Percentiles rank a stretch among this genome's conserved stretches.
These are phyloP conservation scores for Ditylenchus dipsaci DNA, from an alignment of 1,140 invertebrate species.

Conservation along the genomic window DNA sequence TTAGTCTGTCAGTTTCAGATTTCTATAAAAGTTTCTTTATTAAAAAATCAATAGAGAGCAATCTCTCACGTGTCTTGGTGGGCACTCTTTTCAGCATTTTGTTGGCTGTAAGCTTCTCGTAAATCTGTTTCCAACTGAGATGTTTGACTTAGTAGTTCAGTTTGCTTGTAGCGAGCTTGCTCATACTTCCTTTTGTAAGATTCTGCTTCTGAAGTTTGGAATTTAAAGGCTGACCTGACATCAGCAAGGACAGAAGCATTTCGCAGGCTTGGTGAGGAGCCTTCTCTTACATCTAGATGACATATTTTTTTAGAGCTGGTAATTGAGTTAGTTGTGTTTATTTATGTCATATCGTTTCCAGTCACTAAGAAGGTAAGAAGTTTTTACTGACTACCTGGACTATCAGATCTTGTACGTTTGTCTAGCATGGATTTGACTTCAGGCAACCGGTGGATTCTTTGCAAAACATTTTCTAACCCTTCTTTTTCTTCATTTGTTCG, in stretches of 20 bases:
- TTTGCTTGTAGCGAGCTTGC: background rate
- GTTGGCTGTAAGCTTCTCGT: background rate
- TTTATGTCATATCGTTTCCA: too few relatives aligned
- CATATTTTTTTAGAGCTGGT: too few relatives aligned
- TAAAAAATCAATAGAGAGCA: too few relatives aligned
- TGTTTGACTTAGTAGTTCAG: background rate
- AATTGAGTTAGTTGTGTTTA: too few relatives aligned
- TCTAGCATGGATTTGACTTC: background rate
- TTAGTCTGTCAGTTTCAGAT: background rate
- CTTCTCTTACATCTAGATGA: too few relatives aligned
- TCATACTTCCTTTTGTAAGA: background rate
- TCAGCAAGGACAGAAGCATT: too few relatives aligned
- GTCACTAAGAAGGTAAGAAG: too few relatives aligned
- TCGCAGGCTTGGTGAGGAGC: too few relatives aligned
- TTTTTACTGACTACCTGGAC: too few relatives aligned
- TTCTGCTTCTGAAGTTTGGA: background rate
- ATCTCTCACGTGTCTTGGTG: background rate
- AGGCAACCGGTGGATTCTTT: background rate
- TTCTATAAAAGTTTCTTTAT: background rate
- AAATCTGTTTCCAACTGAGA: background rate
- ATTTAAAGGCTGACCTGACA: background rate
- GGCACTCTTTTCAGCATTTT: background rate
- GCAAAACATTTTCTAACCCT: background rate
- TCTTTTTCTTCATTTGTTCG: background rate
- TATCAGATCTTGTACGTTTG: too few relatives aligned